These are phyloP conservation scores for Smithornis capensis DNA, from an alignment of 2,113 vertebrate species.

Conservation along the genomic window DNA sequence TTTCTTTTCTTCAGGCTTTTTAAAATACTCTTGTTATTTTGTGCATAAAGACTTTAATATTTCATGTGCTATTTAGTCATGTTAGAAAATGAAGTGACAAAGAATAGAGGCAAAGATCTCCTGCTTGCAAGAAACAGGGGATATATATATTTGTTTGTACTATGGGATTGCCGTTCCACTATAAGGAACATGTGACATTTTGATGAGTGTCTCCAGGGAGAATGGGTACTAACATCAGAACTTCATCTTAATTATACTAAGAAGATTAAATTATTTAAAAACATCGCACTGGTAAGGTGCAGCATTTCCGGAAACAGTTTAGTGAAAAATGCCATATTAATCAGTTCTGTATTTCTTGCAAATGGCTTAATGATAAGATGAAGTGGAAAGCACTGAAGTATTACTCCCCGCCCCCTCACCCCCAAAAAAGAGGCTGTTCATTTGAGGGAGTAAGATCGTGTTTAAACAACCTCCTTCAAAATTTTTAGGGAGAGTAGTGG, in stretches of 20 bases:
- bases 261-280: conserved; percentile 75
- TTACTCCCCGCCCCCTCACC: too few relatives aligned
- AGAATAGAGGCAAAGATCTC: conserved; percentile 25
- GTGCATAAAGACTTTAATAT: not conserved
- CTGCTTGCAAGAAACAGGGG: conserved; percentile 32
- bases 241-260: conserved; percentile 75
- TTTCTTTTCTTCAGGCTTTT: not conserved
- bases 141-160: conserved; percentile 73
- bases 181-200: conserved; percentile 75
- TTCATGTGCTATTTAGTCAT: conserved; percentile 33
- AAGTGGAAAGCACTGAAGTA: conserved; percentile 46
- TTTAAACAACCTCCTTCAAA: not conserved
- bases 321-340: conserved; percentile 75
- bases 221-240: conserved; percentile 73
- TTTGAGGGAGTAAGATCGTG: not conserved
- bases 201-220: conserved; percentile 69
- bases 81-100: conserved; percentile 48
- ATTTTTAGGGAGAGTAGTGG: not conserved
- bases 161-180: conserved; percentile 60
- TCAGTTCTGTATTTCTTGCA: conserved; percentile 69
- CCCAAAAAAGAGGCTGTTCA: not conserved
- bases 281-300: conserved; percentile 67
- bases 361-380: conserved; percentile 65
- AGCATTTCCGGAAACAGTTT: conserved; percentile 73
- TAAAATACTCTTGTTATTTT: not conserved